Base-by-base conservation (phyloP, 1,140 invertebrate species). In the Radopholus similis region DNA sequence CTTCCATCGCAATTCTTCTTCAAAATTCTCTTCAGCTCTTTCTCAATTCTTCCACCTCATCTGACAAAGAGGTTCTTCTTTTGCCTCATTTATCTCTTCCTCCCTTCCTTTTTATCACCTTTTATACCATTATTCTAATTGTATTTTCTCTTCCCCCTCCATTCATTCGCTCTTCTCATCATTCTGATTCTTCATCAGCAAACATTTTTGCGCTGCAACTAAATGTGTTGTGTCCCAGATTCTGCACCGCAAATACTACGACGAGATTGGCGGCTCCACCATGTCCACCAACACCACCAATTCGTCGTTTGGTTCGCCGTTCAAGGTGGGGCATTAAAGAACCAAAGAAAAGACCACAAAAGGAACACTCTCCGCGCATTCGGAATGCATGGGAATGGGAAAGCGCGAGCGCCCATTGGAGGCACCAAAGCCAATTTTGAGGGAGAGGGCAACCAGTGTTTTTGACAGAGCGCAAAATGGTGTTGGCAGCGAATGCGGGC, bases 241-340 rank as follows among this genome's bases (percentile, higher is more conserved):
- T 42, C 37, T 56, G 13, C 64, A 69, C 38, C 21, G 44, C 32
- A 70, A 70, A 62, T 70, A 70, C 53, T 70, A 70, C 51, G 68
- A 70, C 37, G 68, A 70, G 40, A 70, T 70, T 44, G 68, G 68
- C 42, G 58, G 58, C 32, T 62, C 37, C 40, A 42, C 66, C 37
- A 68, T 68, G 63, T 68, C 66, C 11, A 68, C 64, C 37, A 59
- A 44, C 44, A n/a, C n/a, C 15, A 47, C 64, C 18, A 23, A 56
- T 4, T 62, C 57, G 40, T 55, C 47, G 38, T 64, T 55, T 26
- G 66, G 66, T 15, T 68, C 66, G 32, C 66, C 66, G 26, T 56
- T 68, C 38, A 68, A 64, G 55, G 66, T 68, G 38, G 40, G 30
- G 9, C 26, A 15, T 59, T 59, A 26, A 59, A n/a, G n/a, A n/a